phyloP scores from a whole-genome alignment of 2,888 invertebrate genomes.

The Brachynemurus nebulosus region DNA sequence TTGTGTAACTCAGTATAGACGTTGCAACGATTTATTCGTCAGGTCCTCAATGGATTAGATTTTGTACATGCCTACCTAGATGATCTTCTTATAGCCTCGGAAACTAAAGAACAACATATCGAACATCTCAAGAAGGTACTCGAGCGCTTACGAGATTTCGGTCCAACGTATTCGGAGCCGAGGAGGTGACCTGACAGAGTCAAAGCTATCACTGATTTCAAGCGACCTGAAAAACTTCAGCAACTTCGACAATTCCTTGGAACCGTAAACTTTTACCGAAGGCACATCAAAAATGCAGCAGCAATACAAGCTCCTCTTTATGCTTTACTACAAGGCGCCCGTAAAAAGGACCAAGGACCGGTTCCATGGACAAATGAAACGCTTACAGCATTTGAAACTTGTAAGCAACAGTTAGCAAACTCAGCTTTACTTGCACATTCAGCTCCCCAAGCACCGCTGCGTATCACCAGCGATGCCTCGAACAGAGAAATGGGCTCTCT shows the following conservation, averaged over 20 bases:
- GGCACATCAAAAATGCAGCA: constrained; percentile 4
- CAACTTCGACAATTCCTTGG: constrained; percentile 19
- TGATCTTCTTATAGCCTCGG: too few relatives aligned
- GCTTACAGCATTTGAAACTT: constrained; percentile 7
- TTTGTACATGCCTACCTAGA: too few relatives aligned
- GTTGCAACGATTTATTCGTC: too few relatives aligned
- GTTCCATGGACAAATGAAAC: too few relatives aligned
- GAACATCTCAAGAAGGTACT: neutral
- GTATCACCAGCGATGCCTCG: constrained; percentile 11
- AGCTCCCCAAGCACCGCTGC: neutral
- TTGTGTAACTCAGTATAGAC: too few relatives aligned
- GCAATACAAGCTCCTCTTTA: constrained; percentile 1
- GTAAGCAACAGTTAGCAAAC: constrained; percentile 7
- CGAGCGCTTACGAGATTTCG: neutral
- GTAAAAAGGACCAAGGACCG: too few relatives aligned
- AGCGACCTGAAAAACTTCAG: constrained; percentile 20
- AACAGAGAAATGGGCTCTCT: constrained; percentile 12
- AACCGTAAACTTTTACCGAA: neutral
- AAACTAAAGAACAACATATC: neutral
- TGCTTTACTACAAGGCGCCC: constrained; percentile 4
- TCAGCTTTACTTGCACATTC: constrained; percentile 11
- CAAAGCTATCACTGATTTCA: constrained; percentile 15
- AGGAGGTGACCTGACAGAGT: constrained; percentile 13
- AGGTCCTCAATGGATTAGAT: constrained; percentile 5
- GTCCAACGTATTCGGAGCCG: constrained; percentile 10